Evolutionary conservation across 2,797 vertebrate genomes (phyloP), one percentile per base, ranked within the genome.

Genomic region (Moxostoma hubbsi): DNA sequence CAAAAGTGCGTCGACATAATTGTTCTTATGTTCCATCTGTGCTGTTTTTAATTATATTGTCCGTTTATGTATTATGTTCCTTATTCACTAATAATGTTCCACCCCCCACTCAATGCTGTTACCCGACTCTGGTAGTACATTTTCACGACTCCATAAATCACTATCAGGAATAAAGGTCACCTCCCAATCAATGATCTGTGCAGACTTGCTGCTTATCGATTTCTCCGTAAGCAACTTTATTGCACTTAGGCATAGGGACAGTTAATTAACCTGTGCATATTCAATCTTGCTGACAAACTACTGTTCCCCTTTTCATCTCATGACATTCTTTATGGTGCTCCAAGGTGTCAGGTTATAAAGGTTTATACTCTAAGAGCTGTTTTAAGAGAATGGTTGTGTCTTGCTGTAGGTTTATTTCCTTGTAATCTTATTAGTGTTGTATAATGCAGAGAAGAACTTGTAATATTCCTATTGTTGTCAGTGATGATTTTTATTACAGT

Each of bases 91-190:
- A 24, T 18, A n/a, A 5, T 10, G 10, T 24, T n/a, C 5, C 46
- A 50, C 46, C 67, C n/a, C 49, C 66, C n/a, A 6, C 10, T 45
- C 6, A 43, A 36, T 53, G 15, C 61, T 12, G 46, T 49, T 46
- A 61, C 11, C 49, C 54, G 45, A 11, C 53, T 43, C 16, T 7
- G 16, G 7, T 15, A 54, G 58, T 49, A 24, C 46, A 54, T 82
- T 77, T 80, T 85, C 68, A 83, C 12, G 58, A 57, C 73, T 85
- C 80, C 61, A 77, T 85, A 77, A 83, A 85, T 83, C 81, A 72
- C 55, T 53, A 63, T 63, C 65, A 50, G 70, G 11, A 67, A 61
- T 85, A 59, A 83, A 80, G 68, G 70, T 85, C 77, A 50, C 73
- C 71, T 83, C 55, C 59, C 50, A 53, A 82, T 84, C 72, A 73